Conservation (phyloP, 2,888 invertebrate genomes). For the Stenoptilia bipunctidactyla region DNA sequence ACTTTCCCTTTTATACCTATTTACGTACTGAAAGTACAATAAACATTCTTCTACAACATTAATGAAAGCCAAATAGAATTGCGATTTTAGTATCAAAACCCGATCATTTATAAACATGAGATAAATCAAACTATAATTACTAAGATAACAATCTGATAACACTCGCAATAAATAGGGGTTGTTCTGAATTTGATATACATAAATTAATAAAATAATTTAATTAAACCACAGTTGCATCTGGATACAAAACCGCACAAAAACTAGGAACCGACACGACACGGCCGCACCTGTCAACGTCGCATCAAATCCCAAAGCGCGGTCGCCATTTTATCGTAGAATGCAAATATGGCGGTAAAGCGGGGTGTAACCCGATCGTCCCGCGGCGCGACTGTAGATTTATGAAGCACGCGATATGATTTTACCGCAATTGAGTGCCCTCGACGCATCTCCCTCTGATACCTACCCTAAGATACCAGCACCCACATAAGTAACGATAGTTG, state of each 20-base stretch:
- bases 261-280: conserved; percentile 32
- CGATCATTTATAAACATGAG: no score
- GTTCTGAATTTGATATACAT: background rate
- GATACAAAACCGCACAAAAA: conserved; percentile 29
- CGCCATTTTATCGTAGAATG: conserved; percentile 58
- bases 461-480: conserved; percentile 21
- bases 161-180: no score
- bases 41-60: no score
- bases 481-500: conserved; percentile 23
- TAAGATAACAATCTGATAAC: no score
- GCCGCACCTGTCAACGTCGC: conserved; percentile 54
- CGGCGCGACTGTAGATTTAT: conserved; percentile 51
- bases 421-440: conserved; percentile 49
- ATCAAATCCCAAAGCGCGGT: conserved; percentile 41
- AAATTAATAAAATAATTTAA: conserved; percentile 19
- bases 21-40: no score
- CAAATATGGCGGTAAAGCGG: conserved; percentile 56
- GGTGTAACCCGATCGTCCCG: conserved; percentile 56
- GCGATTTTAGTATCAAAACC: no score
- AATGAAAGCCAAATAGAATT: no score
- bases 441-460: conserved; percentile 19
- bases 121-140: no score
- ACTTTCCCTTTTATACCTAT: background rate
- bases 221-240: conserved; percentile 18
- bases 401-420: conserved; percentile 62